These are phyloP conservation scores for Machimus rusticus DNA, from an alignment of 2,888 invertebrate genomes.

Conservation along the genomic window DNA sequence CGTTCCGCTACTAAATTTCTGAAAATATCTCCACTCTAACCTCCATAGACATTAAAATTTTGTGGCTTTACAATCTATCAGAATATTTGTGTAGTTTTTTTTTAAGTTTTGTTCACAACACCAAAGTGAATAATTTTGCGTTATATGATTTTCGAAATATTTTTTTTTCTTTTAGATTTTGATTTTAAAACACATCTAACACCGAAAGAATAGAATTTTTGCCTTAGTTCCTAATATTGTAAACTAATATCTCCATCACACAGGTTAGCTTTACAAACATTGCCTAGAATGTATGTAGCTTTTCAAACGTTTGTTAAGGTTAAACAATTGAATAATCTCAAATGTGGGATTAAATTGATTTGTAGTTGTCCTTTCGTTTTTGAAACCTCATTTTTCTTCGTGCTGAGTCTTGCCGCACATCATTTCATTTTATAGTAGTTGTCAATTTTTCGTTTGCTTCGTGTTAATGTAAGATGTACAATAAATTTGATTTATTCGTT, in stretches of 20 bases:
- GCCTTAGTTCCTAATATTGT: constrained; percentile 47
- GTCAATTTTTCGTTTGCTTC: neutral
- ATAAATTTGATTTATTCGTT: constrained; percentile 43
- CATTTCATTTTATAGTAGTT: neutral
- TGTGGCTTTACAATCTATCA: constrained; percentile 35
- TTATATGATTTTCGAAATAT: constrained; percentile 42
- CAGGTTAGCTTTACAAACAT: constrained; percentile 9
- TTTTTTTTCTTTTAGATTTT: constrained; percentile 55
- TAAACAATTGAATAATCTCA: neutral
- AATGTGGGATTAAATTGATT: constrained; percentile 34
- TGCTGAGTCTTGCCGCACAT: neutral
- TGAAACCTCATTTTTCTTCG: constrained; percentile 45
- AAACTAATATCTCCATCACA: constrained; percentile 14
- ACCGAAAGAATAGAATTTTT: constrained; percentile 59
- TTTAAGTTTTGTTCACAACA: constrained; percentile 57
- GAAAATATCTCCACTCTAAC: constrained; percentile 49
- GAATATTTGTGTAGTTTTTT: constrained; percentile 33
- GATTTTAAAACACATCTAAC: constrained; percentile 62
- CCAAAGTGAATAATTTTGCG: constrained; percentile 56
- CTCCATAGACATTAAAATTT: constrained; percentile 51
- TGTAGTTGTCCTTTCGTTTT: constrained; percentile 48
- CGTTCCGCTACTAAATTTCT: constrained; percentile 42
- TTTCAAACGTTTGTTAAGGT: constrained; percentile 2
- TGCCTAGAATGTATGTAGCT: constrained; percentile 20
- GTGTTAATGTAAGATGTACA: constrained; percentile 4